Conservation (phyloP, 2,797 vertebrate species). For the Anabas testudineus region DNA sequence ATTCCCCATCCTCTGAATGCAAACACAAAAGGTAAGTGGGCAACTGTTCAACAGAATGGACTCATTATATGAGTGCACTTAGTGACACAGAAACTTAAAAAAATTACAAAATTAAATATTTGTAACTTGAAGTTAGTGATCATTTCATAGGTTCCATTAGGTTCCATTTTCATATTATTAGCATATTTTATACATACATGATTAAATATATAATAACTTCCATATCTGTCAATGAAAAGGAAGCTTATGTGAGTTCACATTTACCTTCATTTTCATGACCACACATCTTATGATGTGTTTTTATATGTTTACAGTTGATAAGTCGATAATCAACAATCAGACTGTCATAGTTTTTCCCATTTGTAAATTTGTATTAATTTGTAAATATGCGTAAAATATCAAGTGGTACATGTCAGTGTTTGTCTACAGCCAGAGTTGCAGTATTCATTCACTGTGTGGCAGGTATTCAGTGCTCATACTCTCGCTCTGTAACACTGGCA, state of each 20-base stretch:
- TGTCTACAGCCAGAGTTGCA: constrained; percentile 63
- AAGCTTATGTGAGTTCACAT: neutral
- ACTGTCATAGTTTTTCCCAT: neutral
- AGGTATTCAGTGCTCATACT: constrained; percentile 68
- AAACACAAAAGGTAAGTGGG: constrained; percentile 63
- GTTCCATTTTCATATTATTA: too few species aligned
- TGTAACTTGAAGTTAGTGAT: neutral
- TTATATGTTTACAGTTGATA: neutral
- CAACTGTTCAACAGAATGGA: neutral
- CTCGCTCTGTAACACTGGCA: constrained; percentile 51
- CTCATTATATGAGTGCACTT: neutral
- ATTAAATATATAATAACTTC: neutral
- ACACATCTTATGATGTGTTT: neutral
- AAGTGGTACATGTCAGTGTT: neutral
- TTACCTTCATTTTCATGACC: neutral
- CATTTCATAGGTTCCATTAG: neutral
- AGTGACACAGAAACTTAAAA: too few species aligned
- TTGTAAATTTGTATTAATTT: neutral
- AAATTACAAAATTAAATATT: too few species aligned
- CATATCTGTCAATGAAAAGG: neutral
- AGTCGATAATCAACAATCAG: neutral
- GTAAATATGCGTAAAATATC: constrained; percentile 3
- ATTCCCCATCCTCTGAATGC: constrained; percentile 24
- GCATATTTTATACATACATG: neutral
- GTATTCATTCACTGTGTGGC: constrained; percentile 77